Conservation (phyloP, 2,797 vertebrate species). For the Triplophysa yarkandensis region DNA sequence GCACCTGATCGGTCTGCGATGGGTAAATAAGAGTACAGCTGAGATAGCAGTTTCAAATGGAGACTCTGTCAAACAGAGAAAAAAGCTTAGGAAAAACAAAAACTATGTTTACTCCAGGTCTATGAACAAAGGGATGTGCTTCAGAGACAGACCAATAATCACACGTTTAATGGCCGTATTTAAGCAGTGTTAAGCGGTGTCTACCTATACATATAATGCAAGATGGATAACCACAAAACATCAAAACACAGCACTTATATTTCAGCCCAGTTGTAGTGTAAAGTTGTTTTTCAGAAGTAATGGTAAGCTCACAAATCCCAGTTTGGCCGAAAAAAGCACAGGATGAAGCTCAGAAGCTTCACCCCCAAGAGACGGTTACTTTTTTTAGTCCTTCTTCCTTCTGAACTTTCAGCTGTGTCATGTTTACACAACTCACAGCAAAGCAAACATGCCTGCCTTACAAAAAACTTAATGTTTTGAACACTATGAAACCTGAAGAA, state of each 20-base stretch:
- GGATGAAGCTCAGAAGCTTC: slow-evolving; percentile 8
- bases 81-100: slow-evolving; percentile 6
- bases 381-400: neutral
- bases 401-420: neutral
- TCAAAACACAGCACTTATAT: neutral
- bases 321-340: slow-evolving; percentile 42
- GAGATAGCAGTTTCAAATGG: slow-evolving; percentile 7
- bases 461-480: neutral
- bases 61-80: neutral
- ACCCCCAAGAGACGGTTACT: neutral
- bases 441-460: slow-evolving; percentile 13
- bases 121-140: slow-evolving; percentile 7
- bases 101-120: slow-evolving; percentile 5
- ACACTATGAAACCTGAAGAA: neutral
- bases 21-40: slow-evolving; percentile 29
- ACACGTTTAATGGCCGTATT: neutral
- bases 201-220: neutral
- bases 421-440: slow-evolving; percentile 5
- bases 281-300: slow-evolving; percentile 29
- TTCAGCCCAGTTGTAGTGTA: slow-evolving; percentile 48
- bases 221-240: neutral
- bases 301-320: slow-evolving; percentile 38
- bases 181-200: neutral
- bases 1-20: slow-evolving; percentile 3
- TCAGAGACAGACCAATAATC: neutral